These are phyloP conservation scores for Uria aalge DNA, from an alignment of 2,113 vertebrate genomes.

Conservation along the genomic window DNA sequence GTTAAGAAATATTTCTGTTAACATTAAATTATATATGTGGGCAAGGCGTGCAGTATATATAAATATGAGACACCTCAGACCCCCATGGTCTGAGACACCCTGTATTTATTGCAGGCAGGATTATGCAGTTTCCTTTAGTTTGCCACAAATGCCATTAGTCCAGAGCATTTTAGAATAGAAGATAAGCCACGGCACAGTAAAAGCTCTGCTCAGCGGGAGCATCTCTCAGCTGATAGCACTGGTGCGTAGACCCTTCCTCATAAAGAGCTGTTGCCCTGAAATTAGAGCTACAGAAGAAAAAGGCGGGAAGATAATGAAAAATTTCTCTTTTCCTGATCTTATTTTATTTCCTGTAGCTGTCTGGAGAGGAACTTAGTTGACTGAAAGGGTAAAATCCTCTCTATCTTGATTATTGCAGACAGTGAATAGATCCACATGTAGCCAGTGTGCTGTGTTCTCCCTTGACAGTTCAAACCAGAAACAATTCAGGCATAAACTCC, in stretches of 20 bases:
- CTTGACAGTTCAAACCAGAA: not conserved
- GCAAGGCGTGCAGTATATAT: not conserved
- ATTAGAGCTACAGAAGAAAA: not conserved
- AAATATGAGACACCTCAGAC: not conserved
- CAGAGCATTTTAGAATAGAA: not conserved
- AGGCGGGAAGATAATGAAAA: not conserved
- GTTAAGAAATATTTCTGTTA: not conserved
- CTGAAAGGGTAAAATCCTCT: not conserved
- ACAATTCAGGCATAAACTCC: not conserved
- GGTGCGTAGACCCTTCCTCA: not conserved
- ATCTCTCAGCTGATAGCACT: not conserved
- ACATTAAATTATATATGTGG: not conserved
- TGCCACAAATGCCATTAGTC: not conserved
- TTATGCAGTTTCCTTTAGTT: not conserved
- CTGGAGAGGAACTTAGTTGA: not conserved
- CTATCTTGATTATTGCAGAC: not conserved
- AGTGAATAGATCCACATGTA: not conserved
- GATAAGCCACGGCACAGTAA: not conserved
- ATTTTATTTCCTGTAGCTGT: not conserved
- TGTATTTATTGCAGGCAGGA: not conserved
- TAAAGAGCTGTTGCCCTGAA: not conserved
- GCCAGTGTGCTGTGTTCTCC: not conserved
- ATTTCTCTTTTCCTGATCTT: not conserved
- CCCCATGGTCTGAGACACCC: accelerated
- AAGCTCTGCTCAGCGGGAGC: not conserved